These are phyloP conservation scores for Strigamia transsilvanica DNA, from an alignment of 2,888 invertebrate species.

Conservation along the genomic window DNA sequence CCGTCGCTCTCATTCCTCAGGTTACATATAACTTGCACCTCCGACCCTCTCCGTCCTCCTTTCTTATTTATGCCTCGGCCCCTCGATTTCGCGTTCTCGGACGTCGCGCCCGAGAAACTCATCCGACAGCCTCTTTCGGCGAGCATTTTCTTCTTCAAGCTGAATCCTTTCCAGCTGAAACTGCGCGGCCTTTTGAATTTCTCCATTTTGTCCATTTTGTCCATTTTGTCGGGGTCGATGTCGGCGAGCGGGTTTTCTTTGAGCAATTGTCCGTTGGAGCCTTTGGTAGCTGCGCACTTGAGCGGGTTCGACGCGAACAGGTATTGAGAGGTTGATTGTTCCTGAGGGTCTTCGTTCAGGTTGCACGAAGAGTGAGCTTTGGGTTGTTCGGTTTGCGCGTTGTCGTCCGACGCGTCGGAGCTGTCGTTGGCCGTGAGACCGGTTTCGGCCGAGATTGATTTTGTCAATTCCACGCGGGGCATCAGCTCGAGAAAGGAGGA, in stretches of 20 bases:
- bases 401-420: not conserved
- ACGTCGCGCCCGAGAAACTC: constrained; percentile 36
- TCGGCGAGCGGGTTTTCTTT: not conserved
- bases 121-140: not conserved
- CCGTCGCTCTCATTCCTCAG: constrained; percentile 53
- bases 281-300: not conserved
- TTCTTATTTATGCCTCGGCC: not conserved
- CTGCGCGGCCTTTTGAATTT: constrained; percentile 55
- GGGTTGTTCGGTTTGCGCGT: not conserved
- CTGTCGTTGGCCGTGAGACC: constrained; percentile 27
- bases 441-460: constrained; percentile 51
- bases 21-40: constrained; percentile 24
- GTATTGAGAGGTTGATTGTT: not conserved
- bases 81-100: constrained; percentile 1
- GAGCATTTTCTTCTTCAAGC: constrained; percentile 52
- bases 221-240: not conserved
- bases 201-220: constrained; percentile 18
- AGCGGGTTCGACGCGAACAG: not conserved
- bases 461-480: constrained; percentile 51
- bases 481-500: constrained; percentile 29
- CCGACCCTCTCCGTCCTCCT: constrained; percentile 50
- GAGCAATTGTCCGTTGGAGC: constrained; percentile 5
- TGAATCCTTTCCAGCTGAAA: constrained; percentile 56
- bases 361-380: constrained; percentile 39
- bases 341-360: constrained; percentile 4